Evolutionary conservation across 2,113 vertebrate species (phyloP), one percentile per base, ranked within the genome.

Genomic region (Hippocampus abdominalis): DNA sequence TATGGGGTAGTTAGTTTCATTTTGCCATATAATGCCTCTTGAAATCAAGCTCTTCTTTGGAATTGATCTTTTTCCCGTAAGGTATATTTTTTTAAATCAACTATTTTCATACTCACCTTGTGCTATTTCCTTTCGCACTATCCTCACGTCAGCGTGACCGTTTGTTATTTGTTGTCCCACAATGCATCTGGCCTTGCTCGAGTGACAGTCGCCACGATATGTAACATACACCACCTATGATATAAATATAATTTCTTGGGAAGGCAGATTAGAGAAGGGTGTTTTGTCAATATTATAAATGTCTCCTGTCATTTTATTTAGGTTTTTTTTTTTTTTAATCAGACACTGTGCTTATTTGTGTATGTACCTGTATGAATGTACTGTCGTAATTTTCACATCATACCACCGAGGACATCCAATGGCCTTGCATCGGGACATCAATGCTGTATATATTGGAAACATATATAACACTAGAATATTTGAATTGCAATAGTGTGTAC

Each of bases 401-500:
- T 74, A 40, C 44, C 59, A 70, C 48, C 46, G 20, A 67, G 59
- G 71, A 70, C 68, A 53, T 70, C 40, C 20, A 61, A 71, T 48
- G 36, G 79, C 72, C 77, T 71, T 69, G 61, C 75, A 61, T 76
- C 81, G 68, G 56, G 71, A 73, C 60, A 69, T 71, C 40, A 73
- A 62, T 67, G 49, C 69, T 79, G 78, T 81, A 63, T 81, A 63
- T 72, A 54, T 71, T 64, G 62, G 12, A 65, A 48, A 65, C 44
- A 23, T 65, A 77, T 62, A 76, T 71, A 78, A 68, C 3, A 0
- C 81, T 61, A 71, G n/a, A 76, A 66, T 88, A 85, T 84, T 84
- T 80, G 3, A 80, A 70, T 84, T 83, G 81, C 71, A 89, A 85
- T 82, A 85, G 61, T 80, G 78, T 90, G 86, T 89, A 86, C 80